Conservation (phyloP, 2,797 vertebrate species). For the Labeo calbasu region DNA sequence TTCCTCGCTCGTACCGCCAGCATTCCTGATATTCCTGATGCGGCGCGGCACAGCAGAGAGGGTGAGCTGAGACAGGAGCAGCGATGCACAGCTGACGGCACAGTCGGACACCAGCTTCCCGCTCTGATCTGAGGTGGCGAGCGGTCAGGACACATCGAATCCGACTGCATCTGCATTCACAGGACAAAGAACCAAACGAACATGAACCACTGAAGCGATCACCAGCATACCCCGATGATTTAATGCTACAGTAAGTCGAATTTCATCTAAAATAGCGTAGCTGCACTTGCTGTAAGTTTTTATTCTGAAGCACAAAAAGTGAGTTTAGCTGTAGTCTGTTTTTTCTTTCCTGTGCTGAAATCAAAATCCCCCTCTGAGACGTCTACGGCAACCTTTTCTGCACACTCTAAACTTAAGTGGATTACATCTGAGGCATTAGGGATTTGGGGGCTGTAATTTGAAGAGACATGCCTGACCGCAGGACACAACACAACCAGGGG, state of each 20-base stretch:
- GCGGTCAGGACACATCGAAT: slow-evolving; percentile 1
- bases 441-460: slow-evolving; percentile 58
- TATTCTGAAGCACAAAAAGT: slow-evolving; percentile 38
- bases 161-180: slow-evolving; percentile 57
- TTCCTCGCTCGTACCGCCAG: neutral
- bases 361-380: slow-evolving; percentile 60
- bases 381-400: slow-evolving; percentile 47
- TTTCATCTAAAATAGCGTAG: neutral
- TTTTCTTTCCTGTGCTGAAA: slow-evolving; percentile 50
- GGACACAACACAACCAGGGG: slow-evolving; percentile 71
- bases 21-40: neutral
- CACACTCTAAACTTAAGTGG: slow-evolving; percentile 71
- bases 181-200: slow-evolving; percentile 47
- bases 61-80: neutral
- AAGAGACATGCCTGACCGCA: slow-evolving; percentile 60
- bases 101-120: slow-evolving; percentile 13
- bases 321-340: slow-evolving; percentile 59
- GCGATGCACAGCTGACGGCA: slow-evolving; percentile 17
- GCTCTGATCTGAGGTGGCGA: neutral
- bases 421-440: slow-evolving; percentile 70
- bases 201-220: slow-evolving; percentile 38
- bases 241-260: slow-evolving; percentile 3
- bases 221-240: slow-evolving; percentile 8
- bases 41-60: neutral
- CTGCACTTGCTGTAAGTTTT: slow-evolving; percentile 54